Evolutionary conservation across 2,113 vertebrate species (phyloP).

Genomic region (Anoplopoma fimbria): DNA sequence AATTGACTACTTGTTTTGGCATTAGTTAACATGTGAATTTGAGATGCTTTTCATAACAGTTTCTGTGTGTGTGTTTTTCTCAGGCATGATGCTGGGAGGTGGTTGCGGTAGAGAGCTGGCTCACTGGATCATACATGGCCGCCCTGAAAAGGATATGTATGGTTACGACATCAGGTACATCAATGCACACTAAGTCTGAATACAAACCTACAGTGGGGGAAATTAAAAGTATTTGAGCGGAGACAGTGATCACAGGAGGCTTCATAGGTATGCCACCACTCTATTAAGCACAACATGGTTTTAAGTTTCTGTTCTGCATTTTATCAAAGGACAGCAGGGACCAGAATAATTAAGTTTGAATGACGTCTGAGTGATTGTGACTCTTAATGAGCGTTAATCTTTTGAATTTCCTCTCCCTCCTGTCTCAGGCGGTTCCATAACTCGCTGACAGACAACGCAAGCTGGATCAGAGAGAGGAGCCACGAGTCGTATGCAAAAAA

Average conservation of each 20-base stretch:
- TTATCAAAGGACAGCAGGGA: conserved; percentile 2
- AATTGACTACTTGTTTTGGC: neutral
- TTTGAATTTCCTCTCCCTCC: neutral
- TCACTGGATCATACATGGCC: conserved; percentile 92
- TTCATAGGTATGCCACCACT: neutral
- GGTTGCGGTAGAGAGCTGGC: conserved; percentile 95
- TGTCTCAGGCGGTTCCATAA: conserved; percentile 90
- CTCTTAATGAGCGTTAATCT: conserved; percentile 33
- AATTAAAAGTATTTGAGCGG: neutral
- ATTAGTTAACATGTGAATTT: neutral
- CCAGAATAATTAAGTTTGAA: conserved; percentile 8
- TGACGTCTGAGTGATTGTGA: conserved; percentile 3
- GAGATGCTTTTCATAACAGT: neutral
- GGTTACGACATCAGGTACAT: conserved; percentile 94
- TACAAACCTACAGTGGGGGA: neutral
- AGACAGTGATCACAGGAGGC: neutral
- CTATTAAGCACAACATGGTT: neutral
- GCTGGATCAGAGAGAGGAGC: conserved; percentile 94
- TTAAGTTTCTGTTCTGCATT: neutral
- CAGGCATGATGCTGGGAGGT: conserved; percentile 98
- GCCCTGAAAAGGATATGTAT: conserved; percentile 97
- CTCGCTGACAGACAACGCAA: conserved; percentile 87
- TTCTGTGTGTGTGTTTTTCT: conserved; percentile 18
- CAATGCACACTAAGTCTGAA: neutral
- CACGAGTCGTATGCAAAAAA: conserved; percentile 98